These are phyloP conservation scores for Diaprepes abbreviatus DNA, from an alignment of 2,888 invertebrate species.

Conservation along the genomic window DNA sequence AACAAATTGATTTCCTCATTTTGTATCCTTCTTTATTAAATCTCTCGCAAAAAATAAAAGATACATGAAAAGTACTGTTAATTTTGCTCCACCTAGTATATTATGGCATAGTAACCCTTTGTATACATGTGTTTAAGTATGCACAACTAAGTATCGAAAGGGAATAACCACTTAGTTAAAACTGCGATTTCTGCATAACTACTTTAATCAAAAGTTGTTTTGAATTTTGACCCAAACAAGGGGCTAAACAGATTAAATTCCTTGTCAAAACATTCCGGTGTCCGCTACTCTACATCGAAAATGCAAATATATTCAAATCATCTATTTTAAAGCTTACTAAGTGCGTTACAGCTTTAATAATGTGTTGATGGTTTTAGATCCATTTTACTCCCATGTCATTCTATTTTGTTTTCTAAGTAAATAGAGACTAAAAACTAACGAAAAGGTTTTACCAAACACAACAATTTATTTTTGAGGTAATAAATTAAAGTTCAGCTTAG, in stretches of 20 bases:
- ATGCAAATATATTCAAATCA: conserved; percentile 30
- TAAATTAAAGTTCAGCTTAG: too few species aligned
- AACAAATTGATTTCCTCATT: too few species aligned
- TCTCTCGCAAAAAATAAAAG: too few species aligned
- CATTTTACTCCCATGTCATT: conserved; percentile 2
- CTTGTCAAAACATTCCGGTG: conserved; percentile 21
- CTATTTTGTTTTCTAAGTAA: conserved; percentile 23
- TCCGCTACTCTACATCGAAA: conserved; percentile 11
- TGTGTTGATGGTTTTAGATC: conserved; percentile 20
- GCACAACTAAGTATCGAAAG: too few species aligned
- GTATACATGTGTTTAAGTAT: too few species aligned
- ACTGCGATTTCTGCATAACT: not conserved
- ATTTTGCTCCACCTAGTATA: too few species aligned
- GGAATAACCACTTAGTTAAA: not conserved
- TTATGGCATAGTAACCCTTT: too few species aligned
- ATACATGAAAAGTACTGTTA: too few species aligned
- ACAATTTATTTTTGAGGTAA: too few species aligned
- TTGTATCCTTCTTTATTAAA: too few species aligned
- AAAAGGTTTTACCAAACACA: conserved; percentile 4
- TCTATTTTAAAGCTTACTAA: conserved; percentile 19
- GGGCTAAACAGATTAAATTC: conserved; percentile 23
- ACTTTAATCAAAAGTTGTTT: conserved; percentile 26
- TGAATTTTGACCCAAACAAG: conserved; percentile 21
- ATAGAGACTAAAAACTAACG: not conserved
- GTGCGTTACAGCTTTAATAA: conserved; percentile 8